phyloP scores from a whole-genome alignment of 1,140 invertebrate species.

The Oedothorax gibbosus region DNA sequence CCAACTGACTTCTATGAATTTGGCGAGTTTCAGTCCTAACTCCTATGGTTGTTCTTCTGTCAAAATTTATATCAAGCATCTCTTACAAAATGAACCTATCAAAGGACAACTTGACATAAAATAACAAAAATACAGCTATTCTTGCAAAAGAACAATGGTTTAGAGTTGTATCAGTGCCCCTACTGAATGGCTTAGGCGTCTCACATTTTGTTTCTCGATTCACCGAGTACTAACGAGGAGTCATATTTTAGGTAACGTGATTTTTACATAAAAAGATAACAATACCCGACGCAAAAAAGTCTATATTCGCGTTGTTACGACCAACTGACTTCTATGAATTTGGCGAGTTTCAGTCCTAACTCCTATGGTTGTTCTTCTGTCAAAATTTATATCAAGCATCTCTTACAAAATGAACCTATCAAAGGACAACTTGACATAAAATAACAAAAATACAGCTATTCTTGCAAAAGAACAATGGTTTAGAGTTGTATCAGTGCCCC shows the following conservation, averaged over 20 bases:
- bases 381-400: no score
- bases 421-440: no score
- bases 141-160: no score
- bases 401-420: no score
- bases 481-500: no score
- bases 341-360: not conserved
- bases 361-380: not conserved
- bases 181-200: not conserved
- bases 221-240: conserved; percentile 40
- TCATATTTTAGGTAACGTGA: conserved; percentile 33
- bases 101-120: no score
- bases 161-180: no score
- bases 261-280: conserved; percentile 54
- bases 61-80: no score
- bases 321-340: not conserved
- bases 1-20: not conserved
- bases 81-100: no score
- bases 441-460: no score
- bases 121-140: no score
- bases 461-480: no score
- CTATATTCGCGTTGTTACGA: conserved; percentile 4
- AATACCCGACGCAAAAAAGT: conserved; percentile 1
- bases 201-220: conserved; percentile 45
- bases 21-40: not conserved
- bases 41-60: not conserved